A percentile compares a stretch with the other conserved stretches of the same genome.
phyloP scores from a whole-genome alignment of 1,140 invertebrate genomes.

The Aricia agestis region DNA sequence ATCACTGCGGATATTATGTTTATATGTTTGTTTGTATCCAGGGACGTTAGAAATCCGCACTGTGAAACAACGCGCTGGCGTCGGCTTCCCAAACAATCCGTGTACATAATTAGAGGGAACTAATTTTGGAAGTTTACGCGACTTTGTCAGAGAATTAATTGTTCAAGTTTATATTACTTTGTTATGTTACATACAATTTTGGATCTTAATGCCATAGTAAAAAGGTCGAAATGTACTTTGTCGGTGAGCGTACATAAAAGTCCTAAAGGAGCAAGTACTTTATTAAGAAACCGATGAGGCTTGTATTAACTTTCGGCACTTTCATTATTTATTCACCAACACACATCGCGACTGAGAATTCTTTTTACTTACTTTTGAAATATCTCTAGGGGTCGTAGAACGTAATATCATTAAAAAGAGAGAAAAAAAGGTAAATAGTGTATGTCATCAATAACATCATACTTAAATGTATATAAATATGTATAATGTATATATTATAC shows the following conservation, averaged over 20 bases:
- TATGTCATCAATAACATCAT: too few relatives aligned
- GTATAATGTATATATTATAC: too few relatives aligned
- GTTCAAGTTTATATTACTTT: background rate
- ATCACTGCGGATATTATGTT: too few relatives aligned
- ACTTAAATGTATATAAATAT: too few relatives aligned
- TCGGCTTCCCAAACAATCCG: background rate
- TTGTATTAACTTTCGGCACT: background rate
- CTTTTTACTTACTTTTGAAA: background rate
- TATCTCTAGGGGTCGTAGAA: background rate
- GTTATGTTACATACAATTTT: background rate
- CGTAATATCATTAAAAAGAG: background rate
- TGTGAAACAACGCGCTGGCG: background rate
- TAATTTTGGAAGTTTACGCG: constrained; percentile 9
- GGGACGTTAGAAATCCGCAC: background rate
- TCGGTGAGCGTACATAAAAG: background rate
- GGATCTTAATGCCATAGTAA: background rate
- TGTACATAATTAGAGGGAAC: background rate
- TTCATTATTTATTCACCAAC: background rate
- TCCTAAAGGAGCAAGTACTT: background rate
- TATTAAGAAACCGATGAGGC: background rate
- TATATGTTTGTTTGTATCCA: background rate
- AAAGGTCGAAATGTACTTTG: background rate
- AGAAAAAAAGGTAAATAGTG: too few relatives aligned
- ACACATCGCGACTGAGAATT: background rate
- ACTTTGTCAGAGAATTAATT: background rate